Evolutionary conservation across 1,140 invertebrate genomes (phyloP).

Genomic region (Drosophila dunni): DNA sequence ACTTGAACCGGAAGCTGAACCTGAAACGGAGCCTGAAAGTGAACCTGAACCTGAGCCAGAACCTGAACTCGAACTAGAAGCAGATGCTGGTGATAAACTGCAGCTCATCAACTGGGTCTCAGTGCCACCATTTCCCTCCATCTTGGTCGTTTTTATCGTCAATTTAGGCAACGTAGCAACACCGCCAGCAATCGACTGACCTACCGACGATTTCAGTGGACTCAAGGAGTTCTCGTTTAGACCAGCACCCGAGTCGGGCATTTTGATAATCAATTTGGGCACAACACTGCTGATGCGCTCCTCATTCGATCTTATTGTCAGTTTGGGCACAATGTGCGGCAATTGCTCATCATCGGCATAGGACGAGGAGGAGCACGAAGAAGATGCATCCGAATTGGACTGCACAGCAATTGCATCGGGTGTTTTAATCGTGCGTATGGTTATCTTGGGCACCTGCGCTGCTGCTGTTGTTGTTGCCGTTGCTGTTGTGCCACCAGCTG

Average conservation of each 20-base stretch:
- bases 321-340: slow-evolving; percentile 80
- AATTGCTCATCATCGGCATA: slow-evolving; percentile 71
- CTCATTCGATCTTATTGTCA: slow-evolving; percentile 78
- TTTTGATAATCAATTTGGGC: slow-evolving; percentile 81
- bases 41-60: slow-evolving; percentile 49
- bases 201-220: slow-evolving; percentile 7
- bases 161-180: slow-evolving; percentile 56
- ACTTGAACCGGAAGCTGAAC: slow-evolving; percentile 19
- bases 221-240: slow-evolving; percentile 14
- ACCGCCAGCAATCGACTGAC: not conserved
- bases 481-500: not conserved
- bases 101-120: slow-evolving; percentile 70
- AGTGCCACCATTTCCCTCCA: slow-evolving; percentile 68
- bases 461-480: slow-evolving; percentile 12
- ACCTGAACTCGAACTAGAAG: slow-evolving; percentile 5
- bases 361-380: slow-evolving; percentile 66
- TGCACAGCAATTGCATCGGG: slow-evolving; percentile 40
- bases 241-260: slow-evolving; percentile 54
- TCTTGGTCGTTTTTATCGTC: slow-evolving; percentile 64
- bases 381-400: slow-evolving; percentile 62
- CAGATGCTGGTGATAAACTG: slow-evolving; percentile 67
- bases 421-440: slow-evolving; percentile 37
- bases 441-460: slow-evolving; percentile 45
- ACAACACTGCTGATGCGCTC: slow-evolving; percentile 71
- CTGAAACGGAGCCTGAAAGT: slow-evolving; percentile 18